Conservation (phyloP, 2,888 invertebrate species). For the Tribolium freemani region DNA sequence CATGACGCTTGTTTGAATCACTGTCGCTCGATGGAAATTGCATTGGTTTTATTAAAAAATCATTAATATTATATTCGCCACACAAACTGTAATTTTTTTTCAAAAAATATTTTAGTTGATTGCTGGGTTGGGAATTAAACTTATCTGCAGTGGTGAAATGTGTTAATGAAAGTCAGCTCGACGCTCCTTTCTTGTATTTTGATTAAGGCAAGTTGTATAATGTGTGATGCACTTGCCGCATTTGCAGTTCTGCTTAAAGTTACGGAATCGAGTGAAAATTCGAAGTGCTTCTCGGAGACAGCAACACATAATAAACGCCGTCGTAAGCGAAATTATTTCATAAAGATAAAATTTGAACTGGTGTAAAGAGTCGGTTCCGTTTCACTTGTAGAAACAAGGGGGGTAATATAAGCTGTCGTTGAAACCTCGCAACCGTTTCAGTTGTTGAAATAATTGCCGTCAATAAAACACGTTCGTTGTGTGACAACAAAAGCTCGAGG, state of each 20-base stretch:
- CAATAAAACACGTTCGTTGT: slow-evolving; percentile 44
- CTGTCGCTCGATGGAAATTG: too few relatives aligned
- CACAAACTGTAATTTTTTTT: too few relatives aligned
- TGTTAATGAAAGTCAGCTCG: neutral
- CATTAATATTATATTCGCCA: too few relatives aligned
- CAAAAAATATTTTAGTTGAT: too few relatives aligned
- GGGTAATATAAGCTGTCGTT: slow-evolving; percentile 42
- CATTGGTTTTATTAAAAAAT: too few relatives aligned
- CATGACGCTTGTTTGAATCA: too few relatives aligned
- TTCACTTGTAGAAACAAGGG: slow-evolving; percentile 21
- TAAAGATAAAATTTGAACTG: slow-evolving; percentile 36
- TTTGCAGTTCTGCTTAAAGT: too few relatives aligned
- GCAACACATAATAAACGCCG: slow-evolving; percentile 14
- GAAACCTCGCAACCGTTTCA: slow-evolving; percentile 38
- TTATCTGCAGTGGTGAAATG: neutral
- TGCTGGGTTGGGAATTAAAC: too few relatives aligned
- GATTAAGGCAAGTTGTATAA: neutral
- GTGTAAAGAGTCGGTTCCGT: neutral
- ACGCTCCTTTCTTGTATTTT: neutral
- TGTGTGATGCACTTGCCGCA: too few relatives aligned
- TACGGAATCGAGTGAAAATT: neutral
- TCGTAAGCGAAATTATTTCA: slow-evolving; percentile 29
- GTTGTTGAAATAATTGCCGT: slow-evolving; percentile 41
- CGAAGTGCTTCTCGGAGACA: neutral
- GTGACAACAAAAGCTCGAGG: slow-evolving; percentile 37